Conservation (phyloP, 2,888 invertebrate genomes). For the Mechanitis messenoides region DNA sequence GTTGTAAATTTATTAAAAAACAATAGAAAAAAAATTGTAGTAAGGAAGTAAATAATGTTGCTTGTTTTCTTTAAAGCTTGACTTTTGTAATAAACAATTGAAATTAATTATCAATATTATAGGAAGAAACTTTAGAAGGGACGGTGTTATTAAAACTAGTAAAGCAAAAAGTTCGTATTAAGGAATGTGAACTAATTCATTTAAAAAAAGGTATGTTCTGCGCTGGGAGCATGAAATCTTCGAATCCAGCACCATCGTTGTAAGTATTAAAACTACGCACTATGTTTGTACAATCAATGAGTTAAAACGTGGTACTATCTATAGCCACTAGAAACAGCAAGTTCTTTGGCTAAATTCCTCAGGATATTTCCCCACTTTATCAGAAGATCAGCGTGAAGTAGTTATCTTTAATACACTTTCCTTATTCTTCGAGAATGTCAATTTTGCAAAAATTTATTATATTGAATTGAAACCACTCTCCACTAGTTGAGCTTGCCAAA, state of each 20-base stretch:
- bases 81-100: too few species aligned
- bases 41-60: neutral
- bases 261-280: slow-evolving; percentile 26
- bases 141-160: slow-evolving; percentile 32
- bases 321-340: too few species aligned
- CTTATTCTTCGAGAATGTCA: too few species aligned
- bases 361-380: neutral
- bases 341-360: too few species aligned
- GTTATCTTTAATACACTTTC: too few species aligned
- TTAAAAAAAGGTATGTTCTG: slow-evolving; percentile 41
- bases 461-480: too few species aligned
- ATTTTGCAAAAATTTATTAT: too few species aligned
- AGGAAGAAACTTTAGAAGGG: slow-evolving; percentile 27
- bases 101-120: neutral
- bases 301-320: too few species aligned
- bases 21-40: too few species aligned
- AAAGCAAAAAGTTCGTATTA: slow-evolving; percentile 28
- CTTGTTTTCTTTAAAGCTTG: neutral
- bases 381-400: neutral
- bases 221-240: slow-evolving; percentile 35
- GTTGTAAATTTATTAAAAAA: too few species aligned
- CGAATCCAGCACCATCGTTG: slow-evolving; percentile 33
- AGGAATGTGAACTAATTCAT: slow-evolving; percentile 3
- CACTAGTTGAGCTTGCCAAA: too few species aligned
- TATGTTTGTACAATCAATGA: neutral